Percentiles rank a stretch among this genome's conserved stretches.
Evolutionary conservation across 2,797 vertebrate genomes (phyloP).

Genomic region (Microcaecilia unicolor): DNA sequence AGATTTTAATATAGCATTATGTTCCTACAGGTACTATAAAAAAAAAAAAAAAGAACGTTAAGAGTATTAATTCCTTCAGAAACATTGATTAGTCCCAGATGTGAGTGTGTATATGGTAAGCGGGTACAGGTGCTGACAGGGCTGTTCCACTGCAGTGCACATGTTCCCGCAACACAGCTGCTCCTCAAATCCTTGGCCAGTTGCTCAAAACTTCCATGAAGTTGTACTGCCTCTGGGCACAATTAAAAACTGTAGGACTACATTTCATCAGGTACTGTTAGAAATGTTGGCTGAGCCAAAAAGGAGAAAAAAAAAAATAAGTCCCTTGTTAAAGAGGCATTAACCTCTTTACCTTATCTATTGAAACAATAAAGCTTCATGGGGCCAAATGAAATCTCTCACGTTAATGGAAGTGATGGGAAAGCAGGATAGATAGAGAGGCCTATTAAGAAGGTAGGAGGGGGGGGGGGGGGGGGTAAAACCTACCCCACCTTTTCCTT

Average conservation of each 20-base stretch:
- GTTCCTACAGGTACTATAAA: constrained; percentile 66
- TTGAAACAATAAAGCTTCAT: constrained; percentile 34
- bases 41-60: constrained; percentile 48
- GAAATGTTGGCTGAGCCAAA: constrained; percentile 55
- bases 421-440: not conserved
- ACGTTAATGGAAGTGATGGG: not conserved
- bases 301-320: constrained; percentile 20
- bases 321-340: constrained; percentile 41
- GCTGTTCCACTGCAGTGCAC: constrained; percentile 36
- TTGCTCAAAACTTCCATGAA: constrained; percentile 49
- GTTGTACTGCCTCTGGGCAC: constrained; percentile 63
- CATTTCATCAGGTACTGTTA: constrained; percentile 55
- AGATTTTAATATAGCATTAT: constrained; percentile 58
- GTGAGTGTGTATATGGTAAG: constrained; percentile 25
- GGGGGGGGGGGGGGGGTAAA: no score
- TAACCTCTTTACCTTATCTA: constrained; percentile 43
- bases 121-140: constrained; percentile 55
- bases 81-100: constrained; percentile 59
- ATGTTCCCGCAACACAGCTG: constrained; percentile 54
- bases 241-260: constrained; percentile 61
- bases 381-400: not conserved
- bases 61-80: constrained; percentile 64
- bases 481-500: not conserved
- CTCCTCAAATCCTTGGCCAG: constrained; percentile 44
- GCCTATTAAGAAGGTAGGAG: not conserved